Conservation (phyloP, 2,888 invertebrate species). For the Epinotia nisella region DNA sequence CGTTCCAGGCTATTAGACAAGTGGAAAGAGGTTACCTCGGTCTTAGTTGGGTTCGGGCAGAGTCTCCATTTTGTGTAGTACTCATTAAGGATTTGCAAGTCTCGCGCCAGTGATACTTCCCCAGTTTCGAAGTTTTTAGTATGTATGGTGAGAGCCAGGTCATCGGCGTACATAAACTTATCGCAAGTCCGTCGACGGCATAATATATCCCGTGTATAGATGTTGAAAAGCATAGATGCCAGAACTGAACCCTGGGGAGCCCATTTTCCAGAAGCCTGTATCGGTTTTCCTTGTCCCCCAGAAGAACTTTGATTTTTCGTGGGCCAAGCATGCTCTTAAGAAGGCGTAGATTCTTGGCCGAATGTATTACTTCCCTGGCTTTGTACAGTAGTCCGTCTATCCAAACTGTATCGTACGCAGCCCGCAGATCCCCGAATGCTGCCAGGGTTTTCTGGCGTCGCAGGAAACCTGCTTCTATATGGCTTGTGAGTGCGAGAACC, state of each 20-base stretch:
- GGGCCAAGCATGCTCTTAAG: background rate
- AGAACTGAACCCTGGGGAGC: background rate
- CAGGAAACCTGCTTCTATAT: background rate
- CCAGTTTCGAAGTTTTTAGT: background rate
- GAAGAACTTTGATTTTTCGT: background rate
- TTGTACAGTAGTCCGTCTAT: background rate
- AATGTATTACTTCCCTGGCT: no score
- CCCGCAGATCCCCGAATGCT: background rate
- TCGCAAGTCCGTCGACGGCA: no score
- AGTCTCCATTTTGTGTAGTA: background rate
- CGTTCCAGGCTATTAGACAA: no score
- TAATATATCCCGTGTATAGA: background rate
- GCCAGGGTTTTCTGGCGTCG: background rate
- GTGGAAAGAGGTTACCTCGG: no score
- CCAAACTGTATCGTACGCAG: background rate
- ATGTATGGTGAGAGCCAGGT: no score
- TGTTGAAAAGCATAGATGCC: no score
- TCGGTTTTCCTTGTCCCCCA: background rate
- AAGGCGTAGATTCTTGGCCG: background rate
- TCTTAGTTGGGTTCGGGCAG: no score
- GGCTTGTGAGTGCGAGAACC: background rate
- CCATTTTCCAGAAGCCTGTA: background rate
- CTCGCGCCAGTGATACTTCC: background rate
- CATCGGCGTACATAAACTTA: no score
- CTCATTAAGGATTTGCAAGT: background rate